Evolutionary conservation across 2,113 vertebrate genomes (phyloP).

Genomic region (Ptyas mucosa): DNA sequence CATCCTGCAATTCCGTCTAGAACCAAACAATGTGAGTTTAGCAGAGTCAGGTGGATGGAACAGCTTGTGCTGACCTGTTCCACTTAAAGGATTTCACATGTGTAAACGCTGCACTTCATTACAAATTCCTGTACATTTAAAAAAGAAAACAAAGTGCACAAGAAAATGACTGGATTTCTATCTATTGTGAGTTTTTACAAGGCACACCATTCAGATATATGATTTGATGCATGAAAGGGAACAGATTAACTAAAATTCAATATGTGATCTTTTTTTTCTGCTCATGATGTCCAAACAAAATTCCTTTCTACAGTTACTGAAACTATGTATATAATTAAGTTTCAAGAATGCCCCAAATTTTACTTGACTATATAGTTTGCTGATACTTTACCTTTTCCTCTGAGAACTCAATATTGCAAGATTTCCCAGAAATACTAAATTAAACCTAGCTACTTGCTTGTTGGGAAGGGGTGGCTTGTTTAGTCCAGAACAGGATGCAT

Average conservation of each 20-base stretch:
- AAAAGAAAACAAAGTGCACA: background rate
- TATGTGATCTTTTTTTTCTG: background rate
- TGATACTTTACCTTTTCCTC: background rate
- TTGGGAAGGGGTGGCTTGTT: background rate
- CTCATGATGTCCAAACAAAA: background rate
- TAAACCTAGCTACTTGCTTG: slow-evolving; percentile 20
- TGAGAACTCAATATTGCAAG: background rate
- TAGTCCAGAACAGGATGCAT: slow-evolving; percentile 22
- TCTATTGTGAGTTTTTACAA: background rate
- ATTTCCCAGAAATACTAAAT: background rate
- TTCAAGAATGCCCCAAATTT: slow-evolving; percentile 22
- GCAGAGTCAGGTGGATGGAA: background rate
- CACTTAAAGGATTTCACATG: background rate
- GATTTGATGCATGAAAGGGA: background rate
- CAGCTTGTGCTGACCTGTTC: background rate
- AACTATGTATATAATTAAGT: background rate
- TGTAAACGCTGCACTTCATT: background rate
- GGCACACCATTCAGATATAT: background rate
- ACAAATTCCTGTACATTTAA: background rate
- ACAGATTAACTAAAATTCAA: background rate
- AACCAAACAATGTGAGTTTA: background rate
- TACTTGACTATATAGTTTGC: background rate
- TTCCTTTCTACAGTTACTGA: slow-evolving; percentile 10
- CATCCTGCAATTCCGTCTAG: background rate
- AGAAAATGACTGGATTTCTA: background rate